Evolutionary conservation across 2,113 vertebrate species (phyloP).

Genomic region (Poeciliopsis turrubarensis): DNA sequence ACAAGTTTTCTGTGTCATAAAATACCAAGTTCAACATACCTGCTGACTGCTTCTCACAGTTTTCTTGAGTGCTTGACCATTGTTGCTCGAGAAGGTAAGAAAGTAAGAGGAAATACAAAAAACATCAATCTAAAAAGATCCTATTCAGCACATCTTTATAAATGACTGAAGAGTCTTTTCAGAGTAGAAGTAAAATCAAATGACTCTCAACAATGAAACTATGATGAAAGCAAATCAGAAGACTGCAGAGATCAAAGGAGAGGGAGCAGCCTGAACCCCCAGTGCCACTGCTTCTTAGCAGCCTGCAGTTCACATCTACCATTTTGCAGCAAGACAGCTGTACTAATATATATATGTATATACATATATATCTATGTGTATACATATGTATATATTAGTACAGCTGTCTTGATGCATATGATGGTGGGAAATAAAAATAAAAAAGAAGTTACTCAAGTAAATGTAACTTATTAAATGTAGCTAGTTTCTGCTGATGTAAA

Average conservation of each 20-base stretch:
- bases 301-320: background rate
- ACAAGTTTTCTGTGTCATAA: background rate
- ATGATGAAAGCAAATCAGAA: conserved; percentile 10
- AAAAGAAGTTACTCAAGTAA: too few relatives aligned
- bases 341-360: too few relatives aligned
- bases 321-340: too few relatives aligned
- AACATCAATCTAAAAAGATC: conserved; percentile 8
- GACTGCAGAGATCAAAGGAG: conserved; percentile 16
- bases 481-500: too few relatives aligned
- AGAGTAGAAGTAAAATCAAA: conserved; percentile 12
- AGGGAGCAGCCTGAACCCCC: background rate
- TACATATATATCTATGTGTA: too few relatives aligned
- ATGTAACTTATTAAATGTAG: too few relatives aligned
- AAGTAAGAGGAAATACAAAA: background rate
- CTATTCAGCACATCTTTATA: conserved; percentile 18
- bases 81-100: conserved; percentile 6
- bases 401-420: too few relatives aligned
- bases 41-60: background rate
- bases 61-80: conserved; percentile 9
- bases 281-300: background rate
- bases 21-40: conserved; percentile 8
- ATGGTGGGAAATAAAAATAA: too few relatives aligned
- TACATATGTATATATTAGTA: too few relatives aligned
- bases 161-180: conserved; percentile 14
- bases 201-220: background rate